Conservation (phyloP, 2,888 invertebrate species). For the Rhingia rostrata region DNA sequence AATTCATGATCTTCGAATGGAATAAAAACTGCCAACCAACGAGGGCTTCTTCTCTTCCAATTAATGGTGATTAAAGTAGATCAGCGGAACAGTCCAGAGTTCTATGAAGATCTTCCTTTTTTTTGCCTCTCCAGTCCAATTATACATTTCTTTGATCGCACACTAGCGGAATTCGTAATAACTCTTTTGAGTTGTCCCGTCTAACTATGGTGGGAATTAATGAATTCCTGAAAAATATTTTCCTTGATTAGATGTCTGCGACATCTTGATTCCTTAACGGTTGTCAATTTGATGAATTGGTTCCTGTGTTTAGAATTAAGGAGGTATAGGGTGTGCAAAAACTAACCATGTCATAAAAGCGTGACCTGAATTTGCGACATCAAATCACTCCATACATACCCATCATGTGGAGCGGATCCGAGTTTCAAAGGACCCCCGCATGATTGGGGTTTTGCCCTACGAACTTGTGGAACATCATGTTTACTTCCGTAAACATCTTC, state of each 20-base stretch:
- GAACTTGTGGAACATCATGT: conserved; percentile 34
- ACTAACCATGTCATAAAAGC: conserved; percentile 28
- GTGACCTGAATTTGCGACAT: conserved; percentile 43
- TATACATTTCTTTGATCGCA: conserved; percentile 52
- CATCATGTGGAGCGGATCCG: background rate
- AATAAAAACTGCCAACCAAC: conserved; percentile 27
- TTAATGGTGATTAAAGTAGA: conserved; percentile 73
- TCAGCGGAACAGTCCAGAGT: conserved; percentile 31
- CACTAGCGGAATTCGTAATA: conserved; percentile 56
- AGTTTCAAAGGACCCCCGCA: background rate
- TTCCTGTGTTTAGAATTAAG: conserved; percentile 66
- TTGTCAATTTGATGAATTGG: conserved; percentile 73
- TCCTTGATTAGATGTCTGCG: conserved; percentile 54
- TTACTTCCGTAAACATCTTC: conserved; percentile 61
- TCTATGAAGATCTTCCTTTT: conserved; percentile 9
- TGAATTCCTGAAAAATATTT: conserved; percentile 69
- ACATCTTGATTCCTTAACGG: conserved; percentile 65
- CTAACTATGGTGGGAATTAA: conserved; percentile 66
- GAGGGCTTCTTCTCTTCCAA: conserved; percentile 44
- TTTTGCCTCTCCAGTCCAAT: conserved; percentile 29
- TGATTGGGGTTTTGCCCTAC: background rate
- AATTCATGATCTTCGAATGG: conserved; percentile 52
- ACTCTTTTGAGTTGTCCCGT: conserved; percentile 22
- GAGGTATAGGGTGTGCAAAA: conserved; percentile 28
- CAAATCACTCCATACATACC: background rate